Evolutionary conservation across 1,140 invertebrate genomes (phyloP).

Genomic region (roundworm (Caenorhabditis elegans)): DNA sequence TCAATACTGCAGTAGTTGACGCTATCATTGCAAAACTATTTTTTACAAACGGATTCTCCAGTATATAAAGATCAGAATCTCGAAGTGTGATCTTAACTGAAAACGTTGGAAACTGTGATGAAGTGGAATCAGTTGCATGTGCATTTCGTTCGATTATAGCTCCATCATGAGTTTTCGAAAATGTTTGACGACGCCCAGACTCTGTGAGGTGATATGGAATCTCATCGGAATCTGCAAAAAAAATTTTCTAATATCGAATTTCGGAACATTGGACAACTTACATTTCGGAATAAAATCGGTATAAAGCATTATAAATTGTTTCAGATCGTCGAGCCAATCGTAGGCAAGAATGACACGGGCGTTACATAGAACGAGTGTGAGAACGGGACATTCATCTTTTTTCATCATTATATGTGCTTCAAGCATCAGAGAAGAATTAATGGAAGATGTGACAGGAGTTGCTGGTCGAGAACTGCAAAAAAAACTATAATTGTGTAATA

Average conservation of each 20-base stretch:
- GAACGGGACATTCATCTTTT: constrained; percentile 56
- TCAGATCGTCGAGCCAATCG: constrained; percentile 86
- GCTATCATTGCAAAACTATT: constrained; percentile 71
- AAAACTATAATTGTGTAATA: not conserved
- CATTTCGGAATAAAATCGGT: constrained; percentile 57
- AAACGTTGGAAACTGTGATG: not conserved
- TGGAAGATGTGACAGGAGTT: not conserved
- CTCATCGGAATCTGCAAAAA: constrained; percentile 19
- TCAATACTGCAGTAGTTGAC: constrained; percentile 87
- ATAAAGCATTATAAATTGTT: constrained; percentile 76
- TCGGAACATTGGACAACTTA: constrained; percentile 36
- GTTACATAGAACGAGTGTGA: constrained; percentile 88
- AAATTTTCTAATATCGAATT: too few relatives aligned
- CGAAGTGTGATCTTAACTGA: constrained; percentile 62
- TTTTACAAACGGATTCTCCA: constrained; percentile 82
- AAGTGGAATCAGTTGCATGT: not conserved
- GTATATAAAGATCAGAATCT: constrained; percentile 88
- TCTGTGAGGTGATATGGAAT: not conserved
- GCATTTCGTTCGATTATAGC: not conserved
- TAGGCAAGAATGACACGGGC: constrained; percentile 90
- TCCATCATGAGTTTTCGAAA: not conserved
- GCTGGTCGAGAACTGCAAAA: not conserved
- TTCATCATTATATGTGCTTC: constrained; percentile 61
- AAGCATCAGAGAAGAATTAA: constrained; percentile 46
- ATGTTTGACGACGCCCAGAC: not conserved